phyloP scores from a whole-genome alignment of 2,113 vertebrate genomes.

The Xyrauchen texanus region DNA sequence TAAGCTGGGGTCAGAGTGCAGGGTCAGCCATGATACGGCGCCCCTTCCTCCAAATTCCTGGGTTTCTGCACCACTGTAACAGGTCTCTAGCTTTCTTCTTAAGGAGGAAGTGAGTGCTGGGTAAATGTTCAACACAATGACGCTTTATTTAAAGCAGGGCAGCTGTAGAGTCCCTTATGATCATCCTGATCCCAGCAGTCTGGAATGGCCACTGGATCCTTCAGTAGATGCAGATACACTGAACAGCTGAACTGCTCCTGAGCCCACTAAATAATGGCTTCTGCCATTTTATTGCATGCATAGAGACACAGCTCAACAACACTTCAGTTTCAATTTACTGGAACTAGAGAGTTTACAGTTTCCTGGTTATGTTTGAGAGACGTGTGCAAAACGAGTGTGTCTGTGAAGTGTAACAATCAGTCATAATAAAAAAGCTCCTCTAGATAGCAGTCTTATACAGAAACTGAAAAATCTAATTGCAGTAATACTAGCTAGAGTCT shows the following conservation, averaged over 20 bases:
- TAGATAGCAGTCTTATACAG: not conserved
- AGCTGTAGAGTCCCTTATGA: too few relatives aligned
- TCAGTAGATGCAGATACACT: not conserved
- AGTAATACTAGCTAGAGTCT: too few relatives aligned
- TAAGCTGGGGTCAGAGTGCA: too few relatives aligned
- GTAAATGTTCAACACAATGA: too few relatives aligned
- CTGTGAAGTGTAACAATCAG: not conserved
- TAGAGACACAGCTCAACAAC: not conserved
- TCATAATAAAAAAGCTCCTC: not conserved
- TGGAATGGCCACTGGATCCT: not conserved
- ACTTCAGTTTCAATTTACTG: not conserved
- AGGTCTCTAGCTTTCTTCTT: too few relatives aligned
- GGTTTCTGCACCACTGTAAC: too few relatives aligned
- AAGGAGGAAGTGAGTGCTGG: too few relatives aligned
- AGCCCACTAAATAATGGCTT: not conserved
- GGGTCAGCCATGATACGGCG: too few relatives aligned
- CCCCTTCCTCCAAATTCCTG: too few relatives aligned
- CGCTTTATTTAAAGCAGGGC: too few relatives aligned
- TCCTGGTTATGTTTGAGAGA: not conserved
- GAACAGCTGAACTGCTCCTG: not conserved
- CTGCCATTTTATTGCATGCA: not conserved
- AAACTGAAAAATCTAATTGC: too few relatives aligned
- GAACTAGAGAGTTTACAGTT: not conserved
- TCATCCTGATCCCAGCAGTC: too few relatives aligned
- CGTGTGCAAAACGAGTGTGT: not conserved